Evolutionary conservation across 2,113 vertebrate species (phyloP), one percentile per base, ranked within the genome.

Genomic region (Odontophorus gujanensis): DNA sequence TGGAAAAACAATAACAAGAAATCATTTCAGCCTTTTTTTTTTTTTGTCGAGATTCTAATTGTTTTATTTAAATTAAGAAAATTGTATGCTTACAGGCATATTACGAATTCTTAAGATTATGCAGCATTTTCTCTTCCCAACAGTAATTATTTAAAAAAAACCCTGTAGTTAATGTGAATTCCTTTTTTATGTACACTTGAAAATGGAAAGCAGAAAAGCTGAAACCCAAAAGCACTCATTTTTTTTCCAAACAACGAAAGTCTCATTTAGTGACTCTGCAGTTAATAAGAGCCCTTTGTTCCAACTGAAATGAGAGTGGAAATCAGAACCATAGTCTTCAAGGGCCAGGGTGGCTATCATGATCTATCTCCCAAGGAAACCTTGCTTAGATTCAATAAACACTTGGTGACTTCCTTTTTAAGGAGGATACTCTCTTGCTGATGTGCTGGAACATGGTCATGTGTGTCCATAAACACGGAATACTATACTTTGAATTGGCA

Each of bases 11-110:
- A 69, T 66, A 87, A 25, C n/a, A 93, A 82, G 26, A 73, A 94
- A 61, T 34, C 75, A 68, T 21, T 81, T 87, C 53, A 62, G 17
- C 13, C 6, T 0, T 58, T 87, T 68, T 89, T 92, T 78, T 0
- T 53, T 92, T 63, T 89, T 92, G 30, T 92, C 21, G 81, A 91
- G 51, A 40, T 72, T 71, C 43, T 95, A 89, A 96, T 87, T 48
- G 16, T 69, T 92, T 69, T 79, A 79, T 85, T 93, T 91, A 89
- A 86, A 92, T 89, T 65, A 82, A 69, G 69, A 81, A 84, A 94
- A 68, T 24, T 25, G 2, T 25, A 62, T 34, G 65, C 72, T 68
- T 55, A 51, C 0, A 0, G 42, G 67, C 19, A 69, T 34, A 8
- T 36, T 71, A 74, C 6, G 9, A 83, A 85, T 91, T 85, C 68